Percentiles rank a stretch among this genome's conserved stretches.
These are phyloP conservation scores for Liasis olivaceus DNA, from an alignment of 2,797 vertebrate genomes.

Conservation along the genomic window DNA sequence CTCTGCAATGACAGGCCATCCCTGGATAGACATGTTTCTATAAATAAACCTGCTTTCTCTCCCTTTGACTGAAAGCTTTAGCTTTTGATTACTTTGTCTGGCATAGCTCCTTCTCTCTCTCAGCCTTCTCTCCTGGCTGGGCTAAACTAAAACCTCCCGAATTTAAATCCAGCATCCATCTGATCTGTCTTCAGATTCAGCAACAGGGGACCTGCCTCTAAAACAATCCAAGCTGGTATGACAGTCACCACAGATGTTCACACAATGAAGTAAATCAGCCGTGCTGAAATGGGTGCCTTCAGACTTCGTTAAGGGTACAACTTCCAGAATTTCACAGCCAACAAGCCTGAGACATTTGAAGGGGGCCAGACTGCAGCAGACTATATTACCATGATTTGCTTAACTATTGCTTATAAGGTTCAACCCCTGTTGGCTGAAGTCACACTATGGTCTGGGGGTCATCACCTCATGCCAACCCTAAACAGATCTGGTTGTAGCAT, in stretches of 20 bases:
- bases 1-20: not conserved
- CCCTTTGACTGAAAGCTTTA: not conserved
- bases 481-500: not conserved
- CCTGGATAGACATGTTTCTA: not conserved
- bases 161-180: not conserved
- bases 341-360: not conserved
- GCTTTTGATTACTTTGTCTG: not conserved
- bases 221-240: not conserved
- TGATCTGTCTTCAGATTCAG: not conserved
- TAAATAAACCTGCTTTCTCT: not conserved
- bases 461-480: not conserved
- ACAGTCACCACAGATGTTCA: not conserved
- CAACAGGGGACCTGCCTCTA: not conserved
- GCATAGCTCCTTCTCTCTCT: not conserved
- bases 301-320: not conserved
- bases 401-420: not conserved
- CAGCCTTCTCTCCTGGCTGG: not conserved
- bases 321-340: not conserved
- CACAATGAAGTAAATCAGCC: not conserved
- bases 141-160: not conserved
- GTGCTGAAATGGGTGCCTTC: not conserved
- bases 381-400: not conserved
- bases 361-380: not conserved
- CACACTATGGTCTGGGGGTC: not conserved
- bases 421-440: not conserved